Evolutionary conservation across 2,113 vertebrate genomes (phyloP).

Genomic region (Crotalus tigris): DNA sequence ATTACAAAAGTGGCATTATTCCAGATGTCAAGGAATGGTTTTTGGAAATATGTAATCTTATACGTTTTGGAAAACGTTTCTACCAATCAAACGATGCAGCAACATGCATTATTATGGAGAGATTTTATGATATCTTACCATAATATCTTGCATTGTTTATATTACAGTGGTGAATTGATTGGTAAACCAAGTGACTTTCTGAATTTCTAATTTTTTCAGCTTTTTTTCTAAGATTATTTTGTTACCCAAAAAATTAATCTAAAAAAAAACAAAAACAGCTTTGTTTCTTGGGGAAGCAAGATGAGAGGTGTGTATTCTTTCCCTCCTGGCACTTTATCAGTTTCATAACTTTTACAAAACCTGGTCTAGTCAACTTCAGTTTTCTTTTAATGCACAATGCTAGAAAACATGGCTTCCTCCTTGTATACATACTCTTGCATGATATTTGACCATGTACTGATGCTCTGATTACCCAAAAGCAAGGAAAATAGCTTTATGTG

Average conservation of each 20-base stretch:
- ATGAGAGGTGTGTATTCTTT: neutral
- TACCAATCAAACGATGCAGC: neutral
- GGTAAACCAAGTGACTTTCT: neutral
- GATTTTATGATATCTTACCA: neutral
- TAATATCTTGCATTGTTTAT: neutral
- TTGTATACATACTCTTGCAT: neutral
- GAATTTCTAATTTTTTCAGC: neutral
- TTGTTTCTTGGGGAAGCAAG: neutral
- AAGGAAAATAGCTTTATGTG: neutral
- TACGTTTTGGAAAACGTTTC: neutral
- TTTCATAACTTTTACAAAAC: neutral
- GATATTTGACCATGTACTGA: neutral
- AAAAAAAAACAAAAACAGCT: neutral
- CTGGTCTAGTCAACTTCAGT: neutral
- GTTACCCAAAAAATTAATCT: neutral
- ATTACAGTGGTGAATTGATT: neutral
- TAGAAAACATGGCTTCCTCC: neutral
- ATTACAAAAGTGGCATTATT: neutral
- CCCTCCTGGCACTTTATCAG: neutral
- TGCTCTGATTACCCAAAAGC: neutral
- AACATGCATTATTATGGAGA: neutral
- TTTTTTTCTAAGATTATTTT: neutral
- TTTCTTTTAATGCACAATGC: neutral
- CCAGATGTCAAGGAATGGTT: neutral
- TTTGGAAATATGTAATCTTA: neutral